Evolutionary conservation across 2,888 invertebrate species (phyloP).

Genomic region (Lycophotia porphyrea): DNA sequence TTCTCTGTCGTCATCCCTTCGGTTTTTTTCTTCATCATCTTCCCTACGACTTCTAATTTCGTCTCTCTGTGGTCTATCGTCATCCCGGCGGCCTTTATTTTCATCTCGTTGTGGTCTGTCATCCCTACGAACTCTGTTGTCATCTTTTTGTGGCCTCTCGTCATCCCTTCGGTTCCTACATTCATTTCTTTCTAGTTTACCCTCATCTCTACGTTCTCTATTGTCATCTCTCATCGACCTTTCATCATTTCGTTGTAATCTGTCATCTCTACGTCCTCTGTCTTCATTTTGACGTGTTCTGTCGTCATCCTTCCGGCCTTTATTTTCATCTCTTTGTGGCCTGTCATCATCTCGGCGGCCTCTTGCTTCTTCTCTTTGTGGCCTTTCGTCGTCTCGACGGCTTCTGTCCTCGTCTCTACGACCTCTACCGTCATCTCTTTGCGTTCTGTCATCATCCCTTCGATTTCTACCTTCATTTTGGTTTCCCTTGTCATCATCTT

Average conservation of each 20-base stretch:
- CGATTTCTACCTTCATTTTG: constrained; percentile 17
- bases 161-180: constrained; percentile 44
- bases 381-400: constrained; percentile 52
- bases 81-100: constrained; percentile 27
- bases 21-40: constrained; percentile 40
- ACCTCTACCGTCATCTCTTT: constrained; percentile 37
- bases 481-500: constrained; percentile 31
- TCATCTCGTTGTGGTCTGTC: constrained; percentile 40
- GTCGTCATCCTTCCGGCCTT: constrained; percentile 38
- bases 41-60: constrained; percentile 14
- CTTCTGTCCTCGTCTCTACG: constrained; percentile 46
- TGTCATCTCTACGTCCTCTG: constrained; percentile 47
- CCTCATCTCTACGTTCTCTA: constrained; percentile 54
- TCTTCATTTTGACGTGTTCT: constrained; percentile 31
- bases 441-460: constrained; percentile 35
- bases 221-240: constrained; percentile 33
- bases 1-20: constrained; percentile 36
- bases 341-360: constrained; percentile 40
- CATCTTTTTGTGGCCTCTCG: constrained; percentile 35
- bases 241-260: constrained; percentile 37
- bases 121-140: constrained; percentile 37
- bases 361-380: constrained; percentile 45
- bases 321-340: constrained; percentile 25
- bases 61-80: constrained; percentile 31
- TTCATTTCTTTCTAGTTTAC: constrained; percentile 38